Evolutionary conservation across 1,140 invertebrate genomes (phyloP).

Genomic region (Sminthurinus signatus): DNA sequence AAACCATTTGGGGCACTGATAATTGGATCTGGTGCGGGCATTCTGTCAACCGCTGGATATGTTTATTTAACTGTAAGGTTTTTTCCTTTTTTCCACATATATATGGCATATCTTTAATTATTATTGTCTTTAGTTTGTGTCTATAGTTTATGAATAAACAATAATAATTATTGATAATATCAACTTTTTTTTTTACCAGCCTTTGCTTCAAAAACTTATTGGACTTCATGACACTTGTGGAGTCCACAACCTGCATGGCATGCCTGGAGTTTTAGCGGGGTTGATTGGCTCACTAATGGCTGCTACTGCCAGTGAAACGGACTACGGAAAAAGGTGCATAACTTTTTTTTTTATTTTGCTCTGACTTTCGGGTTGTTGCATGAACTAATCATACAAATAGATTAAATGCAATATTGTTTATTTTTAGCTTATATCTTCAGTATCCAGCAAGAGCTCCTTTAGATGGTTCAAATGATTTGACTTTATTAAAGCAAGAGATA

Average conservation of each 20-base stretch:
- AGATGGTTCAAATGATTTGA: conserved; percentile 43
- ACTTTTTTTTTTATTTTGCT: no score
- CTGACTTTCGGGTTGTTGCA: no score
- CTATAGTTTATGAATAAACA: no score
- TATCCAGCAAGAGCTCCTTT: conserved; percentile 51
- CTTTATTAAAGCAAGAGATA: conserved; percentile 39
- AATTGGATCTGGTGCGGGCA: conserved; percentile 71
- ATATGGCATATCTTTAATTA: no score
- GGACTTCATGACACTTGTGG: conserved; percentile 88
- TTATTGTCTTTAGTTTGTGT: no score
- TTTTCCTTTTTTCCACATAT: no score
- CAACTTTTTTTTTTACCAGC: conserved; percentile 50
- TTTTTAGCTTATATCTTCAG: conserved; percentile 48
- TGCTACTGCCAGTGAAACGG: conserved; percentile 56
- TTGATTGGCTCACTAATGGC: conserved; percentile 70
- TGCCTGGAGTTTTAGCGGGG: conserved; percentile 82
- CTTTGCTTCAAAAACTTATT: conserved; percentile 58
- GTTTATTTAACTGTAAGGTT: conserved; percentile 70
- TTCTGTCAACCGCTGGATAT: conserved; percentile 79
- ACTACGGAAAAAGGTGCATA: conserved; percentile 46
- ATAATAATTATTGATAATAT: no score
- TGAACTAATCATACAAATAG: no score
- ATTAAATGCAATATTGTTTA: no score
- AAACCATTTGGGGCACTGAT: conserved; percentile 75
- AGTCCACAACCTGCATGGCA: conserved; percentile 91